Conservation (phyloP, 1,140 invertebrate genomes). For the Elymnias hypermnestra region DNA sequence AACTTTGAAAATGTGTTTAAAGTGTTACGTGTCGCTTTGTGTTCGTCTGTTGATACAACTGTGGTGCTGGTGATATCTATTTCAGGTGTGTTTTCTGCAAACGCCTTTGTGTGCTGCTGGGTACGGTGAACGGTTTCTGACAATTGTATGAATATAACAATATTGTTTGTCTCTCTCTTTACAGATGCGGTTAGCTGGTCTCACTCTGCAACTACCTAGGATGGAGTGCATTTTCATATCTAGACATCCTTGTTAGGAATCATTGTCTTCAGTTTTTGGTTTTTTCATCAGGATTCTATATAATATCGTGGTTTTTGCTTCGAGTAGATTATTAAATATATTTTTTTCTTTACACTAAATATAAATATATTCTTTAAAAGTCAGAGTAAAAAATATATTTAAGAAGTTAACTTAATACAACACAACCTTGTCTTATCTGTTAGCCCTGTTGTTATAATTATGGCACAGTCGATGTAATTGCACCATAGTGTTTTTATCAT, state of each 20-base stretch:
- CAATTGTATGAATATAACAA: conserved; percentile 43
- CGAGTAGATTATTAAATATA: no score
- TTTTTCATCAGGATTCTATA: no score
- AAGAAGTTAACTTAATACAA: no score
- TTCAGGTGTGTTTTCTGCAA: conserved; percentile 36
- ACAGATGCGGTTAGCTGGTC: conserved; percentile 45
- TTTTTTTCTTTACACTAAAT: no score
- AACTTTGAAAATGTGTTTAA: conserved; percentile 12
- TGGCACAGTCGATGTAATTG: background rate
- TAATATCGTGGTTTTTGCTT: no score
- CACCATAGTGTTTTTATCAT: background rate
- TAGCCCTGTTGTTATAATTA: background rate
- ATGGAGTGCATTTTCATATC: background rate
- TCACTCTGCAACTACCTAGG: conserved; percentile 21
- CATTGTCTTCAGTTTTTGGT: no score
- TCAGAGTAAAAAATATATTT: no score
- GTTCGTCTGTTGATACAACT: conserved; percentile 41
- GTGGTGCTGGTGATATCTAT: conserved; percentile 41
- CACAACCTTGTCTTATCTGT: background rate
- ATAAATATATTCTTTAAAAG: no score
- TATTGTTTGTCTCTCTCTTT: conserved; percentile 66
- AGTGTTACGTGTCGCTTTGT: conserved; percentile 29
- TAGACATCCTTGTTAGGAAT: no score
- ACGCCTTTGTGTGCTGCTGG: conserved; percentile 58
- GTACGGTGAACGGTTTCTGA: conserved; percentile 45